Evolutionary conservation across 1,140 invertebrate genomes (phyloP), one percentile per base, ranked within the genome.

Genomic region (Protaetia brevitarsis): DNA sequence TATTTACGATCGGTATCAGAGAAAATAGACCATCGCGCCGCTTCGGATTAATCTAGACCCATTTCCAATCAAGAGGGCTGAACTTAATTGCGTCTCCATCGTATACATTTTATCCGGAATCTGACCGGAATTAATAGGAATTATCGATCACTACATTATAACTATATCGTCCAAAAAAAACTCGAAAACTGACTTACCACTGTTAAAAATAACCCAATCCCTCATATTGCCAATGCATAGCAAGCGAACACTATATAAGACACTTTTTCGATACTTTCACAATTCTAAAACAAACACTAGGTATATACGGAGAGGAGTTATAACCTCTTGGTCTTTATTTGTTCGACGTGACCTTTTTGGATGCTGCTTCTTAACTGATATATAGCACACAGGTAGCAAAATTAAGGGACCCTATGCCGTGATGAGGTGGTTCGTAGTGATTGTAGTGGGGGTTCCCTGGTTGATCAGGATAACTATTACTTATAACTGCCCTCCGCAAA

Each of bases 11-110:
- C 65, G 41, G 41, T 45, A 45, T n/a, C n/a, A n/a, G n/a, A n/a
- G n/a, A n/a, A n/a, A n/a, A n/a, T 45, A 45, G 16, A 45, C 16
- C 56, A 37, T 59, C 56, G 28, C 23, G 11, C 56, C 26, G 56
- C 29, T 16, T n/a, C 23, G 56, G 60, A 66, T 68, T 72, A 72
- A 72, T 72, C 71, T 70, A 64, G 60, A 29, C 69, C n/a, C 41
- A 72, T 70, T 72, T 72, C 65, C 66, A 72, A 72, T 72, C 71
- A 72, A 70, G 67, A 70, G 71, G 71, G 69, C 68, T 70, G 66
- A 27, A 27, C 59, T 68, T 72, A 68, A 72, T 64, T 57, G 31
- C 41, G 23, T 45, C 41, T 13, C 41, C 41, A 45, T 19, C 10
- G 41, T 45, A 7, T 45, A 45, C 16, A 21, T 45, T 21, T 45